Evolutionary conservation across 2,888 invertebrate genomes (phyloP).

Genomic region (Tryphoninae sp.): DNA sequence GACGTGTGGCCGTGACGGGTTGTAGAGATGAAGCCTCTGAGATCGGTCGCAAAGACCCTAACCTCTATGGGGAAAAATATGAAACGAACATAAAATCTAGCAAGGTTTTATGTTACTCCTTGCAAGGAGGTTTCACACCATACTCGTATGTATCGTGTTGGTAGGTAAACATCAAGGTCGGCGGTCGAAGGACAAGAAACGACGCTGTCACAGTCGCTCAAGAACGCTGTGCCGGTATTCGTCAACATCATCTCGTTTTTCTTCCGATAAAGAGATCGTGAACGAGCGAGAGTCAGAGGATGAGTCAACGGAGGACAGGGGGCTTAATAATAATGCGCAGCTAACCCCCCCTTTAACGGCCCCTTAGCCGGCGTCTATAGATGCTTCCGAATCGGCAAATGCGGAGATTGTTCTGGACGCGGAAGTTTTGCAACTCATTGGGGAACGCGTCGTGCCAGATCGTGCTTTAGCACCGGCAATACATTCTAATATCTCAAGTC

Average conservation of each 20-base stretch:
- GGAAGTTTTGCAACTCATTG: slow-evolving; percentile 22
- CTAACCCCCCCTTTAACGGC: too few species aligned
- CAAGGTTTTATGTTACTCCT: slow-evolving; percentile 19
- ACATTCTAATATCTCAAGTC: slow-evolving; percentile 4
- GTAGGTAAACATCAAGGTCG: slow-evolving; percentile 25
- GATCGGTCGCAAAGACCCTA: not conserved
- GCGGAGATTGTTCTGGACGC: slow-evolving; percentile 6
- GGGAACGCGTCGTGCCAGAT: slow-evolving; percentile 9
- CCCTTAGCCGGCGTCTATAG: slow-evolving; percentile 2
- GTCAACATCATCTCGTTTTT: slow-evolving; percentile 1
- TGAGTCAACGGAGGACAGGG: not conserved
- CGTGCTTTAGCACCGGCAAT: slow-evolving; percentile 8
- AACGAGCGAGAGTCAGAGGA: not conserved
- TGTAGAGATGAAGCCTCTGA: not conserved
- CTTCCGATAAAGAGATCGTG: slow-evolving; percentile 10
- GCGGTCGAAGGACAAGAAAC: slow-evolving; percentile 6
- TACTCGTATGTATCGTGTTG: not conserved
- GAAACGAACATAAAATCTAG: slow-evolving; percentile 10
- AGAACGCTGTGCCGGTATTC: not conserved
- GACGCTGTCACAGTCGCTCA: slow-evolving; percentile 11
- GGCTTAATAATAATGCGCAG: not conserved
- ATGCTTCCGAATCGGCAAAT: not conserved
- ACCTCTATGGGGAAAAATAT: not conserved
- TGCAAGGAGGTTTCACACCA: slow-evolving; percentile 4
- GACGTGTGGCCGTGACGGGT: slow-evolving; percentile 12